Evolutionary conservation across 2,113 vertebrate species (phyloP).

Genomic region (Apus apus): DNA sequence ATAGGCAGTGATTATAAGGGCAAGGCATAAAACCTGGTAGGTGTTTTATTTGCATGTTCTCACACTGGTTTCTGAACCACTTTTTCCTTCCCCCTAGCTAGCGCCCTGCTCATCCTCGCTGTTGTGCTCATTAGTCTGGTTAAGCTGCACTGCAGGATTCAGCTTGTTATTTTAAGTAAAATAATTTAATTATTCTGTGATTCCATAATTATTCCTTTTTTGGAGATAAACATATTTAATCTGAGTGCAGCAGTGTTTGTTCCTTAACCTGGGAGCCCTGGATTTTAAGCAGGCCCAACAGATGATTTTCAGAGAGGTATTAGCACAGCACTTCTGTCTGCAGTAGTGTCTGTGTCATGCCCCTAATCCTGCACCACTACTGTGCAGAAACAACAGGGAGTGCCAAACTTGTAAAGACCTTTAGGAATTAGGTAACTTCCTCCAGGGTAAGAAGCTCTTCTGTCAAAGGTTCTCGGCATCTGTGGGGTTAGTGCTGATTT

Average conservation of each 20-base stretch:
- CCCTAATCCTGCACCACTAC: constrained; percentile 22
- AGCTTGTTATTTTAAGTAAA: constrained; percentile 45
- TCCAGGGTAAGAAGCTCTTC: constrained; percentile 7
- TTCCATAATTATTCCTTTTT: constrained; percentile 9
- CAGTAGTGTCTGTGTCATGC: background rate
- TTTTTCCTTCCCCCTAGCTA: constrained; percentile 19
- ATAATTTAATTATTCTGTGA: constrained; percentile 35
- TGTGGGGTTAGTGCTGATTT: constrained; percentile 21
- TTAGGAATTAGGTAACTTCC: constrained; percentile 53
- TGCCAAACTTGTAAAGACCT: constrained; percentile 8
- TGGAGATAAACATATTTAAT: background rate
- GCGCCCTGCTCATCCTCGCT: background rate
- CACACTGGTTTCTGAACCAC: constrained; percentile 64
- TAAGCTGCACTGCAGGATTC: constrained; percentile 51
- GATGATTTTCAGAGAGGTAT: constrained; percentile 26
- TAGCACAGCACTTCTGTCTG: background rate
- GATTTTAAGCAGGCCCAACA: background rate
- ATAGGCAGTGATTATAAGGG: background rate
- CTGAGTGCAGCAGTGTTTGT: background rate
- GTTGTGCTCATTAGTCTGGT: constrained; percentile 60
- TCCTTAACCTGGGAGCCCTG: background rate
- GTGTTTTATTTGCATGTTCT: constrained; percentile 35
- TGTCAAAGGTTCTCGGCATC: constrained; percentile 21
- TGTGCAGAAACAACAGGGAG: constrained; percentile 48
- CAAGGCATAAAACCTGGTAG: background rate